A percentile compares a stretch with the other conserved stretches of the same genome.
phyloP scores from a whole-genome alignment of 2,113 vertebrate species.

The Dendropsophus ebraccatus region DNA sequence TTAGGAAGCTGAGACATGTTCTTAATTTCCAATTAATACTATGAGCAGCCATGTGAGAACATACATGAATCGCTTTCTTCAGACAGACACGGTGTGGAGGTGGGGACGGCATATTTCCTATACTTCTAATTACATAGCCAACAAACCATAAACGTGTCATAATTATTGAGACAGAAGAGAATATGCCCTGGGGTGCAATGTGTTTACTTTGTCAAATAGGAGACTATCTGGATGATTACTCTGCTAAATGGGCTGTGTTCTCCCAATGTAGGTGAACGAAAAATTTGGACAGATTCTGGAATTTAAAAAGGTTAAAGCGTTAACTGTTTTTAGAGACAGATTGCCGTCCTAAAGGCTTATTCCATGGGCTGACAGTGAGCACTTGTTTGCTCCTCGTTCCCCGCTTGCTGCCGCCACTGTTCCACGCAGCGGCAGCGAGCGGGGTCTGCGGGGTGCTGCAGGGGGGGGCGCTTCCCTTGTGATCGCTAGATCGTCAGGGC shows the following conservation, averaged over 20 bases:
- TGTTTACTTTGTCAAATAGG: conserved; percentile 19
- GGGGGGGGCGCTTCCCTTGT: too few species aligned
- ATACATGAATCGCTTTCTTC: background rate
- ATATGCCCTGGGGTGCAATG: conserved; percentile 5
- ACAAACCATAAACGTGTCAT: conserved; percentile 46
- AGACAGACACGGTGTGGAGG: background rate
- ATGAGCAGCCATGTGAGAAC: conserved; percentile 15
- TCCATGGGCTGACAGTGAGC: too few species aligned
- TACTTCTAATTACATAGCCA: conserved; percentile 38
- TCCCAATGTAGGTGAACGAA: background rate
- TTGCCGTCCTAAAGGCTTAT: too few species aligned
- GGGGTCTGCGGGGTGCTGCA: too few species aligned
- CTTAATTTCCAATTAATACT: background rate
- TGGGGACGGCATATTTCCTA: background rate
- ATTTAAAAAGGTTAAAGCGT: background rate
- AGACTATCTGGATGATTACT: conserved; percentile 39
- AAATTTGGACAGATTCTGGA: background rate
- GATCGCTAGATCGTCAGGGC: too few species aligned
- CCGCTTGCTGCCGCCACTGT: too few species aligned
- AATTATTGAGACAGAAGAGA: conserved; percentile 36
- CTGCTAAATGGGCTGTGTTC: conserved; percentile 25
- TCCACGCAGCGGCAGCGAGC: too few species aligned
- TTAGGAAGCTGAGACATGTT: background rate
- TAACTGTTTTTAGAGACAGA: too few species aligned
- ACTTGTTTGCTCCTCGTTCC: too few species aligned